phyloP scores from a whole-genome alignment of 2,113 vertebrate genomes.

The Fregetta grallaria region DNA sequence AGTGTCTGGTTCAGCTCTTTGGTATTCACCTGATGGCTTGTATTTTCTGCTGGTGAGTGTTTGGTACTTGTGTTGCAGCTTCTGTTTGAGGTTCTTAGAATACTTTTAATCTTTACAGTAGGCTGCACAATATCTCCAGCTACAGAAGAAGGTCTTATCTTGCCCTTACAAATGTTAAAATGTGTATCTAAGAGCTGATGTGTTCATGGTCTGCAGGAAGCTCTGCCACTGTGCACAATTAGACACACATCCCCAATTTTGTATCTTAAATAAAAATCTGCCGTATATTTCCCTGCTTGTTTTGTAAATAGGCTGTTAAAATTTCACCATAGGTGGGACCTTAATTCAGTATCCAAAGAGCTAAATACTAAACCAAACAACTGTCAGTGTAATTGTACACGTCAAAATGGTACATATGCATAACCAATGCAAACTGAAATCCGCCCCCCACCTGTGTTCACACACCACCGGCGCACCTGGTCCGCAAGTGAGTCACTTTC shows the following conservation, averaged over 20 bases:
- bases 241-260: background rate
- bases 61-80: background rate
- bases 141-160: constrained; percentile 15
- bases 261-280: background rate
- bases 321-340: background rate
- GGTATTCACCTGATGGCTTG: background rate
- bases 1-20: background rate
- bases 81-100: constrained; percentile 7
- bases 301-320: background rate
- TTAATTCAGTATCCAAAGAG: background rate
- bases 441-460: background rate
- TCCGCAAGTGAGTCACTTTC: background rate
- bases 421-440: background rate
- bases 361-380: background rate
- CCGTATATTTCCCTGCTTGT: background rate
- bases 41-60: background rate
- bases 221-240: background rate
- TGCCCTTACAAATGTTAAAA: background rate
- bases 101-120: constrained; percentile 5
- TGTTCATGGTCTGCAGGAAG: background rate
- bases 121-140: background rate
- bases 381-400: background rate
- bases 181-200: background rate
- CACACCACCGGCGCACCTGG: background rate
- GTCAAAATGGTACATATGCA: background rate